Evolutionary conservation across 1,140 invertebrate genomes (phyloP), one percentile per base, ranked within the genome.

Genomic region (Leptinotarsa defecta): DNA sequence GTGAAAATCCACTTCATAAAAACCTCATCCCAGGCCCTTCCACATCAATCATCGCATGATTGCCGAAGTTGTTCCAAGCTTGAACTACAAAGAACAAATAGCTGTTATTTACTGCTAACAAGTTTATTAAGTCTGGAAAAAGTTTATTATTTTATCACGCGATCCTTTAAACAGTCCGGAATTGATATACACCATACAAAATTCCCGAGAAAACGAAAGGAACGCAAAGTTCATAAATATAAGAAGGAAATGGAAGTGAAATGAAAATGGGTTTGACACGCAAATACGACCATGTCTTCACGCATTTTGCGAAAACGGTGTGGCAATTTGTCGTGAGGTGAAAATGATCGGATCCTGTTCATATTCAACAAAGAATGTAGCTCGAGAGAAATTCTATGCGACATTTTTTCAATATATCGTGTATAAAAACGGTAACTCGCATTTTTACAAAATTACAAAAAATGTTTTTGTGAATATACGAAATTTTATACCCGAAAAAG

Each of bases 111-210:
- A 57, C 52, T 57, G 52, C 52, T 57, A 57, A 57, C 52, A 57
- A 57, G 52, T 57, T 57, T 19, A 57, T 57, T 5, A 57, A 57
- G 52, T 57, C 52, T 57, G 52, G 52, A 57, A 57, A 57, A 57
- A 57, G 52, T 57, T 57, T 57, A 57, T 57, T 57, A 57, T 57
- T 57, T 57, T 57, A 57, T 57, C 52, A 57, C 52, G 52, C 52
- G 52, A 57, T 57, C 52, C 17, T 57, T 57, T 57, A 57, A 17
- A n/a, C 52, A 57, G 52, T 57, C 52, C 15, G 52, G 52, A 57
- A 57, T 57, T 57, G 52, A 57, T 57, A n/a, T 57, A 57, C 52
- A 57, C 52, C 52, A 19, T 57, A 57, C 52, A 57, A 57, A 57
- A 57, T 57, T 57, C 52, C n/a, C 15, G 15, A 57, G 52, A 57